Evolutionary conservation across 1,140 invertebrate species (phyloP).

Genomic region (Drosophila varians): DNA sequence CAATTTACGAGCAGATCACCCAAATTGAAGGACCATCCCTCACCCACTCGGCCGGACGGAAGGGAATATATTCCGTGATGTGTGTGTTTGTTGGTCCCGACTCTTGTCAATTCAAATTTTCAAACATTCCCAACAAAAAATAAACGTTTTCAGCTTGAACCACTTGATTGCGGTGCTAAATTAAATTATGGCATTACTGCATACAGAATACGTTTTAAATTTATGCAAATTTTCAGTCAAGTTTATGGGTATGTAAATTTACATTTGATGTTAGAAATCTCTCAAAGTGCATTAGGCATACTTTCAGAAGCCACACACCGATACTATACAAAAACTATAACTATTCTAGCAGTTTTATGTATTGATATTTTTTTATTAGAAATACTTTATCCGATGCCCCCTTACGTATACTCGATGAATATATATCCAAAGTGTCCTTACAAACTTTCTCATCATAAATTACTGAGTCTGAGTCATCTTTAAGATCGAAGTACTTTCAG

Average conservation of each 20-base stretch:
- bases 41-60: background rate
- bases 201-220: slow-evolving; percentile 49
- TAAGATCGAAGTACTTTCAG: slow-evolving; percentile 39
- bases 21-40: slow-evolving; percentile 58
- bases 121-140: slow-evolving; percentile 51
- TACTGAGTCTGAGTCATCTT: slow-evolving; percentile 19
- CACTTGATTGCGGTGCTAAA: slow-evolving; percentile 78
- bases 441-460: slow-evolving; percentile 4
- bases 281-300: slow-evolving; percentile 10
- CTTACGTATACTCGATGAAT: too few species aligned
- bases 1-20: slow-evolving; percentile 57
- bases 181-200: slow-evolving; percentile 73
- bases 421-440: too few species aligned
- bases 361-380: too few species aligned
- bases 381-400: too few species aligned
- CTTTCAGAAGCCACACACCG: background rate
- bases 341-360: too few species aligned
- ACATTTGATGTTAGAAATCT: slow-evolving; percentile 14
- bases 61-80: background rate
- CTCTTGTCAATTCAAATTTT: slow-evolving; percentile 55
- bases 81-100: slow-evolving; percentile 24
- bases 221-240: slow-evolving; percentile 37
- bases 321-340: background rate
- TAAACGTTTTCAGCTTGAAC: slow-evolving; percentile 56
- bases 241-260: slow-evolving; percentile 20